Conservation (phyloP, 2,888 invertebrate species). For the Drosophila nr. medialis region DNA sequence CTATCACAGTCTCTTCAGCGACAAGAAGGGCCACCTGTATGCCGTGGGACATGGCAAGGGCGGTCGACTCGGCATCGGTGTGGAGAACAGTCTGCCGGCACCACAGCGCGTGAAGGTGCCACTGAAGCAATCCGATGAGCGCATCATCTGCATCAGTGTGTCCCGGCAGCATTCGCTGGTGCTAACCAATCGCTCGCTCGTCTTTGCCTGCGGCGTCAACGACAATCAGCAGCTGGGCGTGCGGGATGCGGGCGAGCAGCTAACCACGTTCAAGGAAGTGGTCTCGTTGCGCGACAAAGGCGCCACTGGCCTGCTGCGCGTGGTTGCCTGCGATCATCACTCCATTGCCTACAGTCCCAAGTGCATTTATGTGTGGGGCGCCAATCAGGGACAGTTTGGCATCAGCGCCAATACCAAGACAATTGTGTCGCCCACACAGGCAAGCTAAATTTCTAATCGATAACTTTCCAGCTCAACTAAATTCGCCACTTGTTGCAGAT, state of each 20-base stretch:
- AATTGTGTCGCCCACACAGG: slow-evolving; percentile 76
- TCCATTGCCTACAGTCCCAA: slow-evolving; percentile 88
- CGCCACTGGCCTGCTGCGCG: slow-evolving; percentile 85
- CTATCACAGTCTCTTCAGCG: slow-evolving; percentile 83
- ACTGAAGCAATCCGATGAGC: slow-evolving; percentile 75
- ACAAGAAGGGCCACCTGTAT: slow-evolving; percentile 86
- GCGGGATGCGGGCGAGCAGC: slow-evolving; percentile 85
- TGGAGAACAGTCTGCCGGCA: slow-evolving; percentile 85
- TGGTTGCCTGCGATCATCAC: slow-evolving; percentile 90
- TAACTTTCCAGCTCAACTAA: background rate
- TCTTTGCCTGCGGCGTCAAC: slow-evolving; percentile 88
- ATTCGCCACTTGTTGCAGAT: slow-evolving; percentile 48
- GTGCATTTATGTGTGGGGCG: slow-evolving; percentile 91
- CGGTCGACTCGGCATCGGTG: slow-evolving; percentile 88
- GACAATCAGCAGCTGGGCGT: slow-evolving; percentile 88
- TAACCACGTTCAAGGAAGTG: slow-evolving; percentile 81
- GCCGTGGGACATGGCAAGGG: slow-evolving; percentile 93
- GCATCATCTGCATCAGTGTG: slow-evolving; percentile 81
- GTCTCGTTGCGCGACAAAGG: slow-evolving; percentile 82
- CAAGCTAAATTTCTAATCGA: slow-evolving; percentile 34
- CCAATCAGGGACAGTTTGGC: slow-evolving; percentile 93
- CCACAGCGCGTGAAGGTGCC: slow-evolving; percentile 82
- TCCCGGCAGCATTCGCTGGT: slow-evolving; percentile 83
- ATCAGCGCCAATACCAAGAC: slow-evolving; percentile 59
- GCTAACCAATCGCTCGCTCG: slow-evolving; percentile 80